Conservation (phyloP, 2,888 invertebrate genomes). For the Machimus rusticus region DNA sequence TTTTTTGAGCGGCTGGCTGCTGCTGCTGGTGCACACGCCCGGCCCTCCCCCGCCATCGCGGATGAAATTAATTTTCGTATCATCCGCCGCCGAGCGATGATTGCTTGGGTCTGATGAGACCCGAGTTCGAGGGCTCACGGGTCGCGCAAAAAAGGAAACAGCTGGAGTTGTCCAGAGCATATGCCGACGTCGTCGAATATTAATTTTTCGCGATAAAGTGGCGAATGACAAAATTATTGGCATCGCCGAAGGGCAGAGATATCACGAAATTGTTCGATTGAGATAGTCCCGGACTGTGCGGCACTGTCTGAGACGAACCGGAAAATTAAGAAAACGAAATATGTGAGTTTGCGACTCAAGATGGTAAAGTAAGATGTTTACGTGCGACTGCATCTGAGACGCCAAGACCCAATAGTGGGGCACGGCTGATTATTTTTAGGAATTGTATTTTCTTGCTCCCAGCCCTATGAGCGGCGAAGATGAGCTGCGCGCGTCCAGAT, state of each 20-base stretch:
- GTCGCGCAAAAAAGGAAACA: background rate
- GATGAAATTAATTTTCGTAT: background rate
- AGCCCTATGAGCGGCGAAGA: background rate
- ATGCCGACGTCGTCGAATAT: background rate
- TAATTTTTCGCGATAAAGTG: background rate
- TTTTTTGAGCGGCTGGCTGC: background rate
- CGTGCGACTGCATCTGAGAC: background rate
- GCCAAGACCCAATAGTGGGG: background rate
- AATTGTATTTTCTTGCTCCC: background rate
- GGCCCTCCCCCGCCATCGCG: background rate
- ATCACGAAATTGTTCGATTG: background rate
- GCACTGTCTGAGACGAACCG: background rate
- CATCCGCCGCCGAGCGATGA: background rate
- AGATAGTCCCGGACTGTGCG: background rate
- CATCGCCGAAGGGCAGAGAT: background rate
- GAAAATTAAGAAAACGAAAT: background rate
- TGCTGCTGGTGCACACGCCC: background rate
- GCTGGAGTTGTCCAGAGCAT: background rate
- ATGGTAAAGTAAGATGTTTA: background rate
- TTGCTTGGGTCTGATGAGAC: background rate
- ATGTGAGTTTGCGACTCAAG: background rate
- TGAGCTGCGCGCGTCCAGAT: background rate
- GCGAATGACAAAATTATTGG: conserved; percentile 20
- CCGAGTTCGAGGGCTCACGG: too few relatives aligned
- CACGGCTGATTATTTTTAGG: background rate